A percentile compares a stretch with the other conserved stretches of the same genome.
Evolutionary conservation across 2,888 invertebrate genomes (phyloP).

Genomic region (Aromia moschata): DNA sequence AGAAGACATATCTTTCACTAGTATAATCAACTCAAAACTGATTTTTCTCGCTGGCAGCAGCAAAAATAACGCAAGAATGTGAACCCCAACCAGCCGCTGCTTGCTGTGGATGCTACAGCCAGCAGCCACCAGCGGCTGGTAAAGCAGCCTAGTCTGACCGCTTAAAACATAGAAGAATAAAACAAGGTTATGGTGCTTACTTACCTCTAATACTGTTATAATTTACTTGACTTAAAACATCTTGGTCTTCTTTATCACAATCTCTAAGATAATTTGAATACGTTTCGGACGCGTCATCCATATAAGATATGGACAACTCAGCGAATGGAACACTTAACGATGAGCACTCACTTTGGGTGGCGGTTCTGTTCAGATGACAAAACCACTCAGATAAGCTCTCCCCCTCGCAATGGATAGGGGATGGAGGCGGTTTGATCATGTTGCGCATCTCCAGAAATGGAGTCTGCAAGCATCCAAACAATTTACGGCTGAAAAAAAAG

Average conservation of each 20-base stretch:
- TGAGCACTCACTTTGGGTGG: conserved; percentile 59
- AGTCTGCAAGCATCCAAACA: conserved; percentile 69
- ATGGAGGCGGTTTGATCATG: conserved; percentile 66
- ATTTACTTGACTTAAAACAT: conserved; percentile 50
- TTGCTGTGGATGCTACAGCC: too few relatives aligned
- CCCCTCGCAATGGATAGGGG: conserved; percentile 58
- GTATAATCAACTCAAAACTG: too few relatives aligned
- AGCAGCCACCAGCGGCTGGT: too few relatives aligned
- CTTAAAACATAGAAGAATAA: background rate
- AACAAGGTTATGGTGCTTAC: conserved; percentile 1
- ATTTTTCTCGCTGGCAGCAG: too few relatives aligned
- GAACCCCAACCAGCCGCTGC: too few relatives aligned
- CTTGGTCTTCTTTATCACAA: conserved; percentile 38
- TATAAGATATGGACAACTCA: conserved; percentile 60
- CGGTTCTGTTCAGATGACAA: conserved; percentile 49
- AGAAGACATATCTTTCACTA: too few relatives aligned
- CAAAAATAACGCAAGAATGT: too few relatives aligned
- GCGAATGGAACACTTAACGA: conserved; percentile 61
- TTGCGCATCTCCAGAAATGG: conserved; percentile 68
- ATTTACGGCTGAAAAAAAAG: conserved; percentile 66
- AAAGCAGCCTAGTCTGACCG: too few relatives aligned
- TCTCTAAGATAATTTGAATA: conserved; percentile 48
- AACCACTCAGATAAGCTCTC: conserved; percentile 63
- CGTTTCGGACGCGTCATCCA: conserved; percentile 60
- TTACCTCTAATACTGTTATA: conserved; percentile 56